A percentile compares a stretch with the other conserved stretches of the same genome.
These are phyloP conservation scores for Chydorus sphaericus DNA, from an alignment of 2,888 invertebrate genomes.

Conservation along the genomic window DNA sequence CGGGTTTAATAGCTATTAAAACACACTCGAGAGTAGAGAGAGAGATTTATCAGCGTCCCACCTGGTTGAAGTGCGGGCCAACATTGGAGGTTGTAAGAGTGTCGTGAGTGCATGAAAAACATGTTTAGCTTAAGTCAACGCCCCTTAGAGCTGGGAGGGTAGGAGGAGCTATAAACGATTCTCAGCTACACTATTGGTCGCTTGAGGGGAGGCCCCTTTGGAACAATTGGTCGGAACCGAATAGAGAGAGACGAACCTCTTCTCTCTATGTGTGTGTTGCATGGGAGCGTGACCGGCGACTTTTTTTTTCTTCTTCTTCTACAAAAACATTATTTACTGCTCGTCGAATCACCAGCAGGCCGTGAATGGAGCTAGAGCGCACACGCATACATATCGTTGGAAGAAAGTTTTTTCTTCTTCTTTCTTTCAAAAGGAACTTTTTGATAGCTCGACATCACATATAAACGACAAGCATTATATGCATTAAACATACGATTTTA, in stretches of 20 bases:
- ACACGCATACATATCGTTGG: too few relatives aligned
- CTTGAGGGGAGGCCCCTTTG: background rate
- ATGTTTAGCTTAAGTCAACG: background rate
- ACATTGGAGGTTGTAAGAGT: too few relatives aligned
- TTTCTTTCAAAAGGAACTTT: background rate
- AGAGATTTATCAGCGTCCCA: too few relatives aligned
- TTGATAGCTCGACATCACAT: too few relatives aligned
- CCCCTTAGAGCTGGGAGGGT: background rate
- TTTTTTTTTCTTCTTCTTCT: background rate
- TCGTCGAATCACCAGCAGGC: background rate
- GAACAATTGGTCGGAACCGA: conserved; percentile 8
- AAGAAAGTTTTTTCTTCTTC: background rate
- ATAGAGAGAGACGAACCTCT: conserved; percentile 1
- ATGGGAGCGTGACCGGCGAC: conserved; percentile 5
- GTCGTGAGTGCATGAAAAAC: too few relatives aligned
- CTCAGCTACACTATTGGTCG: background rate
- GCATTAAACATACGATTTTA: too few relatives aligned
- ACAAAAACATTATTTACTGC: background rate
- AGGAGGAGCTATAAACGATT: background rate
- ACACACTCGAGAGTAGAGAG: background rate
- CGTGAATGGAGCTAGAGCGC: background rate
- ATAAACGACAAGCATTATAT: too few relatives aligned
- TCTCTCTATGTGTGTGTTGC: background rate
- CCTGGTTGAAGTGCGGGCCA: too few relatives aligned
- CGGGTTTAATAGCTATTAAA: background rate